Conservation (phyloP, 2,888 invertebrate species). For the Metacarcinus magister region DNA sequence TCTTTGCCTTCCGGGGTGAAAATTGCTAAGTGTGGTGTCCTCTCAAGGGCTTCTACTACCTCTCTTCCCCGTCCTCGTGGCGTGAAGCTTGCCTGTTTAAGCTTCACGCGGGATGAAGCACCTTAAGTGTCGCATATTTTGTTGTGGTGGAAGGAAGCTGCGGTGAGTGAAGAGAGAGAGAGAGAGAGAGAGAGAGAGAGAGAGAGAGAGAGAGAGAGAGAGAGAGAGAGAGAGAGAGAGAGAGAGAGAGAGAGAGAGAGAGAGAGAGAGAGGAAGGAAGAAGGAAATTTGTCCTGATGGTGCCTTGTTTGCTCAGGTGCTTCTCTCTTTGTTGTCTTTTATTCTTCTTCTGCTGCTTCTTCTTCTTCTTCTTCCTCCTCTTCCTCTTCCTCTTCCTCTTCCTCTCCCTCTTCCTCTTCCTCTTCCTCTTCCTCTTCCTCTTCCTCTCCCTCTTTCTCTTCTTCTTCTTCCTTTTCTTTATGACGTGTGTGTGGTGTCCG, state of each 20-base stretch:
- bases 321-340: not conserved
- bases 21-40: not conserved
- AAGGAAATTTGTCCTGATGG: not conserved
- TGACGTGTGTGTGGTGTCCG: not conserved
- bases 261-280: slow-evolving; percentile 38
- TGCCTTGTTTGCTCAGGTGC: not conserved
- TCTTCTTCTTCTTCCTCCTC: not conserved
- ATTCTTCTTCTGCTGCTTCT: not conserved
- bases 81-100: not conserved
- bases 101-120: slow-evolving; percentile 38
- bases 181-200: slow-evolving; percentile 54
- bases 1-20: not conserved
- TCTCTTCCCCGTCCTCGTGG: not conserved
- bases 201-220: slow-evolving; percentile 54
- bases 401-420: not conserved
- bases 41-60: not conserved
- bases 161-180: not conserved
- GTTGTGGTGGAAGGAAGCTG: not conserved
- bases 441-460: not conserved
- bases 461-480: not conserved
- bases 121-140: too few species aligned
- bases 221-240: slow-evolving; percentile 48
- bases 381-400: not conserved
- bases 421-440: not conserved
- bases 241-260: slow-evolving; percentile 44